Evolutionary conservation across 2,113 vertebrate genomes (phyloP), one percentile per base, ranked within the genome.

Genomic region (Geococcyx californianus): DNA sequence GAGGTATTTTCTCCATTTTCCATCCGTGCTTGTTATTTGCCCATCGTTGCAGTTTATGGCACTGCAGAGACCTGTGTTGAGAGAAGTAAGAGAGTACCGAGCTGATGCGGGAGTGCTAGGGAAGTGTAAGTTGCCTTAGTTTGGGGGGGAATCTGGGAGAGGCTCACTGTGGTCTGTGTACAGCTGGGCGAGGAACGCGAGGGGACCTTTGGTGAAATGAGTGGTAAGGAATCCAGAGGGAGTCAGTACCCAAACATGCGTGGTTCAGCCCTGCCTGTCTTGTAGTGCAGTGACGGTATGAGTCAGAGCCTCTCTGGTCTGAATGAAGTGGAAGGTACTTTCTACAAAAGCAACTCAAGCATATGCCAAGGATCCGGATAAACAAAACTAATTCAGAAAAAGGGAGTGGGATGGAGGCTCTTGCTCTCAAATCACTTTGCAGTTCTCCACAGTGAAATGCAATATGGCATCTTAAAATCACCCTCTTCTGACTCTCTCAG

Each of bases 321-420:
- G 92, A 96, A 96, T 96, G 94, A 97, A 96, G 95, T 95, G 90
- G 94, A 96, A 96, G 94, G 96, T 94, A 96, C 92, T 96, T 95
- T 95, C 76, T 96, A 94, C 93, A 90, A 94, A 49, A 96, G 96
- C 94, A 86, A 92, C 92, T 95, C 90, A 56, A 97, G 92, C 90
- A 81, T 93, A 96, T 90, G 90, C 92, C 90, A 88, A 95, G 64
- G 92, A 97, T 95, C 90, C 7, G 60, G 94, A 90, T 90, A 96
- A 97, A 95, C 96, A 96, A 90, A 95, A 95, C 93, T 95, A 97
- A 96, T 96, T 97, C 93, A 96, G 95, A 96, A 97, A 97, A 95
- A 80, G 83, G 88, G 96, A 95, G 95, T 93, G 95, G 96, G 95
- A 89, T 94, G 94, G 66, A 75, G 47, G 78, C 91, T 96, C 70